Evolutionary conservation across 2,797 vertebrate species (phyloP).

Genomic region (Taenioides sp.): DNA sequence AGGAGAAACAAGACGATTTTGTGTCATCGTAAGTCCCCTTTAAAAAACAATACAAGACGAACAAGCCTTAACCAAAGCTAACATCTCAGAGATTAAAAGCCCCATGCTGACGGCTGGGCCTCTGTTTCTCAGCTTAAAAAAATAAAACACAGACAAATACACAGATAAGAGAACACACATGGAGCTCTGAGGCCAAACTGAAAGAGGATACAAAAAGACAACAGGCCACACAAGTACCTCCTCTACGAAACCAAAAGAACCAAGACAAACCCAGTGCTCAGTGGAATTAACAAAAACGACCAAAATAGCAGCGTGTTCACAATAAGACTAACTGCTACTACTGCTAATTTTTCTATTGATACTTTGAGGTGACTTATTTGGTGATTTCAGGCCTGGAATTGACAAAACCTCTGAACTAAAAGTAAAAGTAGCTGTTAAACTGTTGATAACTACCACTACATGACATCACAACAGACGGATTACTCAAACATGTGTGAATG

Average conservation of each 20-base stretch:
- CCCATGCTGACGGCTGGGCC: slow-evolving; percentile 13
- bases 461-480: too few relatives aligned
- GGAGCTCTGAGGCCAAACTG: not conserved
- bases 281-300: not conserved
- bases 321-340: not conserved
- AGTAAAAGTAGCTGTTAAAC: too few relatives aligned
- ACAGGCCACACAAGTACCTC: not conserved
- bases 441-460: too few relatives aligned
- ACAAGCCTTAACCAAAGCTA: slow-evolving; percentile 23
- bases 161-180: slow-evolving; percentile 20
- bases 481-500: too few relatives aligned
- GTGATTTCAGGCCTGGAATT: too few relatives aligned
- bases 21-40: not conserved
- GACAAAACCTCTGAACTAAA: too few relatives aligned
- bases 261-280: not conserved
- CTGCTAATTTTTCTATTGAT: not conserved
- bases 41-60: slow-evolving; percentile 27
- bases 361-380: too few relatives aligned
- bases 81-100: slow-evolving; percentile 33
- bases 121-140: slow-evolving; percentile 20
- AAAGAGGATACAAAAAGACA: not conserved
- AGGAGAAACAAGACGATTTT: too few relatives aligned
- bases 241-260: not conserved
- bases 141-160: slow-evolving; percentile 14
- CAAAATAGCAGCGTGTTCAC: not conserved